Evolutionary conservation across 2,888 invertebrate genomes (phyloP), one percentile per base, ranked within the genome.

Genomic region (Hedychridium roseum): DNA sequence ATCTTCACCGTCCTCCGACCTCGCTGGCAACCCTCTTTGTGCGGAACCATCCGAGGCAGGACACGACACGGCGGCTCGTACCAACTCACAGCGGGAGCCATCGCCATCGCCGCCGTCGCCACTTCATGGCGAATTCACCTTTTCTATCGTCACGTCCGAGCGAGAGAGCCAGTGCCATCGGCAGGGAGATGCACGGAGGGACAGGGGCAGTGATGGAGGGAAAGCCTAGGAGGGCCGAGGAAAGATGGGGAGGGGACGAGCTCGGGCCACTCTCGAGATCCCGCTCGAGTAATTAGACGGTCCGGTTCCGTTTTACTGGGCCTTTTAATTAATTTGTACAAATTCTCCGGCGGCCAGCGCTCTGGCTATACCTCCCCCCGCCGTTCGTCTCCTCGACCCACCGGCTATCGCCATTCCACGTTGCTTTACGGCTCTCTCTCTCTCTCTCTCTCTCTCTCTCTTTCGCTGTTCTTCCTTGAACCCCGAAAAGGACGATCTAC

Each of bases 321-420:
- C 35, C 51, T 64, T 67, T 66, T 65, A 71, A 71, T 71, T 67
- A 71, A 71, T 70, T 71, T 62, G 60, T 62, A 57, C 58, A 59
- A 67, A 57, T 58, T 61, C 57, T 20, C 32, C 21, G 35, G 14
- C 28, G 15, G 34, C 27, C 39, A 9, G 21, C 14, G 21, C 16
- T 39, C n/a, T n/a, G n/a, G n/a, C n/a, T n/a, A n/a, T n/a, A n/a
- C n/a, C n/a, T n/a, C n/a, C n/a, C n/a, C n/a, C n/a, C n/a, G n/a
- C n/a, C n/a, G n/a, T n/a, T n/a, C n/a, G n/a, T n/a, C n/a, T n/a
- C n/a, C n/a, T n/a, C n/a, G n/a, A n/a, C n/a, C n/a, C n/a, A n/a
- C n/a, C n/a, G n/a, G n/a, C n/a, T n/a, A n/a, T n/a, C n/a, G n/a
- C n/a, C n/a, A n/a, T n/a, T n/a, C n/a, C n/a, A n/a, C n/a, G n/a